A percentile compares a stretch with the other conserved stretches of the same genome.
Evolutionary conservation across 2,113 vertebrate species (phyloP).

Genomic region (Cheirogaleus medius): DNA sequence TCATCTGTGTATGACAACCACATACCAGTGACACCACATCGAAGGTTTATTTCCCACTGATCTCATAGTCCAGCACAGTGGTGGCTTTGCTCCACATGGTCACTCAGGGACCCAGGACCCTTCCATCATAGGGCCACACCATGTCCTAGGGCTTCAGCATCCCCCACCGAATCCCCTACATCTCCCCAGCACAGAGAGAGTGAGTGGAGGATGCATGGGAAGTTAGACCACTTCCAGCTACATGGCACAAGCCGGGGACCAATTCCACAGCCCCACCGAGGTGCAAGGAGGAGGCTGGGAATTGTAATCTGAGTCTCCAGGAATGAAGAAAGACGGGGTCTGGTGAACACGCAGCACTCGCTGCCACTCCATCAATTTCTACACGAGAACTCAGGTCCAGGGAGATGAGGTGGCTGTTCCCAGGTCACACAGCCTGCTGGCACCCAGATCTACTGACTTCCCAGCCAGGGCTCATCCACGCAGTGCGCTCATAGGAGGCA

Average conservation of each 20-base stretch:
- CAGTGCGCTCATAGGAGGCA: not conserved
- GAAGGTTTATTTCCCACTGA: too few species aligned
- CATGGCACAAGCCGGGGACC: not conserved
- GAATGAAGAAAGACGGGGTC: not conserved
- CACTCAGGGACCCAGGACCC: not conserved
- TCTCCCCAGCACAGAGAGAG: not conserved
- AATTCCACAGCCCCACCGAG: not conserved
- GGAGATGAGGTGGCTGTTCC: not conserved
- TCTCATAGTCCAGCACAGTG: not conserved
- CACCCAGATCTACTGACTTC: not conserved
- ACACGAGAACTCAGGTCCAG: not conserved
- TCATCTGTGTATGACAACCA: not conserved
- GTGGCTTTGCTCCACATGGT: not conserved
- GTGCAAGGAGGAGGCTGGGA: not conserved
- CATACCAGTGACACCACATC: not conserved
- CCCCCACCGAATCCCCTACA: not conserved
- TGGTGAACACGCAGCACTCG: too few species aligned
- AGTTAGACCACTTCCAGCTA: not conserved
- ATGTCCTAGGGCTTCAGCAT: not conserved
- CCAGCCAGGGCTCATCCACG: not conserved
- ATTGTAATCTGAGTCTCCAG: not conserved
- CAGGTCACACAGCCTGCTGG: not conserved
- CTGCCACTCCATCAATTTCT: not conserved
- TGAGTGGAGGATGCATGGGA: not conserved
- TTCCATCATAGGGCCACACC: not conserved